Percentiles rank a stretch among this genome's conserved stretches.
Conservation (phyloP, 2,888 invertebrate genomes). For the Halocaridina rubra region DNA sequence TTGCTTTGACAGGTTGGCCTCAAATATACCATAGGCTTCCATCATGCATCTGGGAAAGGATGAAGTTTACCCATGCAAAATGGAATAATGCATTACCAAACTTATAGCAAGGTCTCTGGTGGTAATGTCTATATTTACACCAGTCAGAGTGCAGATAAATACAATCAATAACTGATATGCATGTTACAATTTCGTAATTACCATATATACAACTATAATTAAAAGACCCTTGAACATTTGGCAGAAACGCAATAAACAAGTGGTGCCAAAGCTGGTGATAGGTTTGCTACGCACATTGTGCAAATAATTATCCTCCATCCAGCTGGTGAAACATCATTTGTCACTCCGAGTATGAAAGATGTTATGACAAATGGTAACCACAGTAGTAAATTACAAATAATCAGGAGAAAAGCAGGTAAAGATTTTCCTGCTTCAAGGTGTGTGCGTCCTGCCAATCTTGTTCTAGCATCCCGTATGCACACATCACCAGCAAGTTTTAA, state of each 20-base stretch:
- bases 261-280: slow-evolving; percentile 18
- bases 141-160: too few relatives aligned
- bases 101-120: too few relatives aligned
- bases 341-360: not conserved
- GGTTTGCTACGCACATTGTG: slow-evolving; percentile 11
- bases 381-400: not conserved
- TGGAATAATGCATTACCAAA: too few relatives aligned
- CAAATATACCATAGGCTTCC: too few relatives aligned
- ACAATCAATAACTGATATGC: too few relatives aligned
- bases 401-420: not conserved
- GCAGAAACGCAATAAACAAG: not conserved
- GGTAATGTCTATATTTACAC: too few relatives aligned
- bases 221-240: not conserved
- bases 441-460: slow-evolving; percentile 5
- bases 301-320: not conserved
- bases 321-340: not conserved
- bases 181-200: too few relatives aligned
- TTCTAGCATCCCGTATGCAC: not conserved
- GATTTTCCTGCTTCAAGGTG: not conserved
- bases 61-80: too few relatives aligned
- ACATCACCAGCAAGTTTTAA: not conserved
- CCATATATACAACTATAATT: too few relatives aligned
- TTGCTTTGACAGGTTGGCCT: too few relatives aligned
- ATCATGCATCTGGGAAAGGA: too few relatives aligned
- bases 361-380: slow-evolving; percentile 19